A percentile compares a stretch with the other conserved stretches of the same genome.
These are phyloP conservation scores for Circaetus gallicus DNA, from an alignment of 2,113 vertebrate species.

Conservation along the genomic window DNA sequence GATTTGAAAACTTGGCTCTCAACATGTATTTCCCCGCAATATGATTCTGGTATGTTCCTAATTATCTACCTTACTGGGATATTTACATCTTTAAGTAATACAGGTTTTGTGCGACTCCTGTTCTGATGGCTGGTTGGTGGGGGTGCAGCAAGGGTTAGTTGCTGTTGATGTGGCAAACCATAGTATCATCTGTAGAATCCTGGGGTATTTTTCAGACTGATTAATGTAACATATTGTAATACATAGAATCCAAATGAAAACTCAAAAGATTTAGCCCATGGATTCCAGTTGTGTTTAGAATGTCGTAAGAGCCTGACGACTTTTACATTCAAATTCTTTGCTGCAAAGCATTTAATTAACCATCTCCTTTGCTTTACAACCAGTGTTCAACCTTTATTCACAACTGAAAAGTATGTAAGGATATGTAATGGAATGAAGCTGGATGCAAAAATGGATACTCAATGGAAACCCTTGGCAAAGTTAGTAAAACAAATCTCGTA, in stretches of 20 bases:
- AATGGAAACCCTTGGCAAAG: neutral
- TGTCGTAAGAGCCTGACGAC: neutral
- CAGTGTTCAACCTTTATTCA: neutral
- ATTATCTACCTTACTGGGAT: neutral
- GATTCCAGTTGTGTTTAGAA: neutral
- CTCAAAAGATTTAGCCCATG: neutral
- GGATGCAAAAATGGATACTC: neutral
- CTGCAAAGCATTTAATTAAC: neutral
- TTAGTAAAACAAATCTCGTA: neutral
- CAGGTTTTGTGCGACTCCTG: neutral
- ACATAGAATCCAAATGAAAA: neutral
- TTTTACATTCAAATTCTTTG: neutral
- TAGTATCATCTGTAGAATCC: neutral
- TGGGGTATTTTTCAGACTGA: neutral
- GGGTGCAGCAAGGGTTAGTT: neutral
- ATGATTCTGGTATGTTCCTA: neutral
- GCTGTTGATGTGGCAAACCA: neutral
- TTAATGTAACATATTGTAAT: neutral
- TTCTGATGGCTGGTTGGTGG: neutral
- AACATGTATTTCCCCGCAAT: neutral
- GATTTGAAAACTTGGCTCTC: neutral
- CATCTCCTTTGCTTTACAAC: neutral
- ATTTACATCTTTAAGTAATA: neutral
- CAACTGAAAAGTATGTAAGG: neutral
- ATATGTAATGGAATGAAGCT: neutral